Evolutionary conservation across 2,113 vertebrate species (phyloP), one percentile per base, ranked within the genome.

Genomic region (Larimichthys crocea): DNA sequence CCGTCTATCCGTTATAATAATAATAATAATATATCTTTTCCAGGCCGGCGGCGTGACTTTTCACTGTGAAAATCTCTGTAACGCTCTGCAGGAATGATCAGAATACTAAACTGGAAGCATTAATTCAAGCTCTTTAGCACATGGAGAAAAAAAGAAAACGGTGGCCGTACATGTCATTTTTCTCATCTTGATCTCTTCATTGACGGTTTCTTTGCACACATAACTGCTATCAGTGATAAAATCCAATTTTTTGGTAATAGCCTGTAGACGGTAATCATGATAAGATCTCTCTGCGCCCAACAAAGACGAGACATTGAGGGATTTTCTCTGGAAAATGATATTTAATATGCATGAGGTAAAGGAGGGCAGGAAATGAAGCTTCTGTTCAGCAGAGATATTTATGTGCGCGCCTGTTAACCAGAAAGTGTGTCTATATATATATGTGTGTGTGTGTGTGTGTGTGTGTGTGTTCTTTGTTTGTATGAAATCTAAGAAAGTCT

Each of bases 271-370:
- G 71, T 89, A 83, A 92, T 91, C 82, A 89, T 88, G 89, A 92
- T 89, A 63, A 72, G 82, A 89, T 89, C 85, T 80, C 63, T 66
- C 59, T 42, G 79, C 42, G 62, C 46, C 80, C 69, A 80, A 84
- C 87, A 73, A 82, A 83, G 88, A 89, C 10, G 20, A 82, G 86
- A 89, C 86, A 83, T 79, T 87, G 87, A 89, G 80, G 90, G 84
- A 92, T 92, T 89, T 91, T 92, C 84, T 88, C 90, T 85, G 90
- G 86, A 86, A 92, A 87, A 91, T 89, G 52, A 77, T 92, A 84
- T 92, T 92, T 91, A 92, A 91, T 93, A 92, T 93, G 87, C 91
- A 92, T 89, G 91, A 92, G 90, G 82, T 83, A 86, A 83, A 84
- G 78, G 80, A 89, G 80, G 76, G 75, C 89, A 92, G 92, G 91